Evolutionary conservation across 2,113 vertebrate species (phyloP), one percentile per base, ranked within the genome.

Genomic region (Spea multiplicata): DNA sequence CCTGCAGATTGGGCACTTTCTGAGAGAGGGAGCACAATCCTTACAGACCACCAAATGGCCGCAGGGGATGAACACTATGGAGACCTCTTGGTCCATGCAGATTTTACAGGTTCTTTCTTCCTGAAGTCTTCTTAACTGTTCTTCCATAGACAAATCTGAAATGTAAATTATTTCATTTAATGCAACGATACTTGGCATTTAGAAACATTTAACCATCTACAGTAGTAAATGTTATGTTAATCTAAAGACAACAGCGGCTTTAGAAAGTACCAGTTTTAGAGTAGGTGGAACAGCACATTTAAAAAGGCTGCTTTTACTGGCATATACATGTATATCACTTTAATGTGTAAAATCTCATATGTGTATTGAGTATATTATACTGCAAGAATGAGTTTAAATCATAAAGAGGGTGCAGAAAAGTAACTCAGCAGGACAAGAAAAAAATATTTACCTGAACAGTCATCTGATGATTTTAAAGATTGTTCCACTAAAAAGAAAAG

Each of bases 401-500:
- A 30, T 30, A 30, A 30, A 30, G 30, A 30, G 30, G 30, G 30
- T 30, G 30, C 30, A 30, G 30, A 1, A 30, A 30, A 30, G 30
- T 30, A 30, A 30, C 30, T 30, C 30, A 30, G 30, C 30, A 30
- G 50, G 10, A 6, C 50, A 53, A 73, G 13, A 47, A 3, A 8
- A 61, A 46, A 0, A 76, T 59, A 75, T 71, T 87, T 96, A 97
- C 97, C 97, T 94, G 96, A 95, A 85, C 95, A 87, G 88, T 97
- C 96, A 90, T 97, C 96, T 84, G 93, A 91, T 82, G 96, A 94
- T 61, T 94, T 95, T 91, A 98, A 91, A 53, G 93, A 97, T 83
- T 95, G 93, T 86, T 96, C 95, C 87, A 96, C 97, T 99, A 84
- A 86, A 93, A 90, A 82, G 79, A 86, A 73, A 82, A 74, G 44